Percentiles rank a stretch among this genome's conserved stretches.
phyloP scores from a whole-genome alignment of 2,797 vertebrate genomes.

The Thunnus albacares region DNA sequence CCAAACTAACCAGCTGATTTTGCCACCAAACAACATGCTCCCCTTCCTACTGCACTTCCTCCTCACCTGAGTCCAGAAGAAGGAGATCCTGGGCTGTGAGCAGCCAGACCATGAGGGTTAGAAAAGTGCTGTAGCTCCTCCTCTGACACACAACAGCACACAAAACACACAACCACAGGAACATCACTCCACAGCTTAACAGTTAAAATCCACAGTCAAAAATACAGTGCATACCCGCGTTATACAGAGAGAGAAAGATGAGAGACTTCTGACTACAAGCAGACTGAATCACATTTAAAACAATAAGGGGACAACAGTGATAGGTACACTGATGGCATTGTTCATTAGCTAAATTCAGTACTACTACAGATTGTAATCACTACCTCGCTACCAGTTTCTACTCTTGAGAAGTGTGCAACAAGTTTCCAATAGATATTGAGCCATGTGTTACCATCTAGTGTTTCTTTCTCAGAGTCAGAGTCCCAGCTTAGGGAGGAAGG shows the following conservation, averaged over 20 bases:
- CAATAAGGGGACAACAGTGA: slow-evolving; percentile 53
- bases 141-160: slow-evolving; percentile 82
- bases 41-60: slow-evolving; percentile 37
- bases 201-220: slow-evolving; percentile 58
- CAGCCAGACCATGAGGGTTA: slow-evolving; percentile 89
- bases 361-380: slow-evolving; percentile 1
- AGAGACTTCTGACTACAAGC: slow-evolving; percentile 61
- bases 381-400: background rate
- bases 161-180: slow-evolving; percentile 79
- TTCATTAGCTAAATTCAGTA: background rate
- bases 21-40: background rate
- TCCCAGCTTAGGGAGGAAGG: slow-evolving; percentile 89
- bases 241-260: slow-evolving; percentile 43
- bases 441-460: slow-evolving; percentile 81
- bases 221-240: slow-evolving; percentile 28
- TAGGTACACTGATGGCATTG: slow-evolving; percentile 11
- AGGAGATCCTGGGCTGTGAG: slow-evolving; percentile 88
- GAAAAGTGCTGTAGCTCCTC: slow-evolving; percentile 89
- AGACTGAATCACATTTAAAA: slow-evolving; percentile 62
- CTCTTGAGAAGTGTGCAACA: slow-evolving; percentile 42
- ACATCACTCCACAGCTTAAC: slow-evolving; percentile 76
- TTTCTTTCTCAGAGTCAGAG: slow-evolving; percentile 89
- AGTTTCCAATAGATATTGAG: slow-evolving; percentile 17
- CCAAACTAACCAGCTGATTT: background rate
- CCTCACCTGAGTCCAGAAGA: slow-evolving; percentile 86